Conservation (phyloP, 2,113 vertebrate species). For the Conger conger region DNA sequence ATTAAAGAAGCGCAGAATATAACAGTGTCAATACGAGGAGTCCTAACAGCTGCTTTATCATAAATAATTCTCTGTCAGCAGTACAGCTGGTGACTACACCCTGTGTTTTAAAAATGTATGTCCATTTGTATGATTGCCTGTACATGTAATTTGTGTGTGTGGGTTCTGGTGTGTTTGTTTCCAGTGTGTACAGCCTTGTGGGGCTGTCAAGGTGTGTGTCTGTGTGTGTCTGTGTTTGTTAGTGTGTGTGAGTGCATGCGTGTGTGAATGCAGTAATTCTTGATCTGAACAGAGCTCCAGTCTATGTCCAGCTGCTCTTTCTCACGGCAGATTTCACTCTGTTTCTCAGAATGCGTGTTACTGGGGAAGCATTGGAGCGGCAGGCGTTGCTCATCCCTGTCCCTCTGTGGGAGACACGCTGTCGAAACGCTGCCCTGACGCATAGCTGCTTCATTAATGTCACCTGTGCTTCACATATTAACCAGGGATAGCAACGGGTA, state of each 20-base stretch:
- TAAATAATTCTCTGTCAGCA: not conserved
- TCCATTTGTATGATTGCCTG: not conserved
- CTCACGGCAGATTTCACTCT: no score
- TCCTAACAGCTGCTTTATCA: slow-evolving; percentile 23
- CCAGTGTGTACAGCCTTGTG: not conserved
- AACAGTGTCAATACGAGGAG: slow-evolving; percentile 21
- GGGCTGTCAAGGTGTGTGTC: slow-evolving; percentile 18
- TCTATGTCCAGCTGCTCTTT: no score
- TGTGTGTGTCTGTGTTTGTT: slow-evolving; percentile 5
- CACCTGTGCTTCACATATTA: no score
- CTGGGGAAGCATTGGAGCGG: no score
- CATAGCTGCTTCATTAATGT: no score
- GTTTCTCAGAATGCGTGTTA: no score
- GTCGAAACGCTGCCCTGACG: no score
- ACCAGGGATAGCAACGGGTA: no score
- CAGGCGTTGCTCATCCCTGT: no score
- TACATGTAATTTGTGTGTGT: not conserved
- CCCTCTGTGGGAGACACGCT: no score
- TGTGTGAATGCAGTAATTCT: not conserved
- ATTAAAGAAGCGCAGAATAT: slow-evolving; percentile 35
- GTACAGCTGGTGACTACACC: not conserved
- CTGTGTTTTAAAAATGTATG: not conserved
- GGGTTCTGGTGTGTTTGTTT: not conserved
- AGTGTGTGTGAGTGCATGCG: slow-evolving; percentile 3
- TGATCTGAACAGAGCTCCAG: no score